These are phyloP conservation scores for Aphelenchoides bicaudatus DNA, from an alignment of 2,888 invertebrate species.

Conservation along the genomic window DNA sequence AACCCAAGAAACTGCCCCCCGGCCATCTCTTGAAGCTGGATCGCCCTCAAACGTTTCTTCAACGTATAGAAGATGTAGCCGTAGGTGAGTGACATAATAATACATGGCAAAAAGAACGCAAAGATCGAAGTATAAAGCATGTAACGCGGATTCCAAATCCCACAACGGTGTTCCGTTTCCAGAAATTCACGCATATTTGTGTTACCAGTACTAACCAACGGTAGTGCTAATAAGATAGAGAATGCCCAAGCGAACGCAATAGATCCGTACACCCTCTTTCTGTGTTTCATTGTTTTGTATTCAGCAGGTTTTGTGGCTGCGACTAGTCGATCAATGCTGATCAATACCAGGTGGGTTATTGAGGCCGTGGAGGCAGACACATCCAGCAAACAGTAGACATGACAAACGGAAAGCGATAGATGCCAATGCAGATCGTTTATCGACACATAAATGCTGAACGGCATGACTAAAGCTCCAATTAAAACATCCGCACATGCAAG, in stretches of 20 bases:
- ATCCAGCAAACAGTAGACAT: constrained; percentile 57
- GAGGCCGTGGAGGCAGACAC: constrained; percentile 59
- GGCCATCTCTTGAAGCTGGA: constrained; percentile 59
- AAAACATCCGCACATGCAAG: constrained; percentile 58
- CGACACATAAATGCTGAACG: constrained; percentile 59
- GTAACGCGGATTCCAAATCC: constrained; percentile 56
- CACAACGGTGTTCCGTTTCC: constrained; percentile 54
- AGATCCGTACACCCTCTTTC: constrained; percentile 53
- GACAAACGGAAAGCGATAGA: constrained; percentile 51
- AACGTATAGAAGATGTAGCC: constrained; percentile 61
- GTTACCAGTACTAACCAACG: constrained; percentile 55
- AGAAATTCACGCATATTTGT: constrained; percentile 44
- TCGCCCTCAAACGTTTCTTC: constrained; percentile 57
- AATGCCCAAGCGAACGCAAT: constrained; percentile 58
- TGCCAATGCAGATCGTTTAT: constrained; percentile 59
- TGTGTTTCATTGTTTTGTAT: constrained; percentile 59
- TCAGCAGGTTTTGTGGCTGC: constrained; percentile 60
- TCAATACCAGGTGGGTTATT: constrained; percentile 59
- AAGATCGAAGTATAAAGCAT: constrained; percentile 59
- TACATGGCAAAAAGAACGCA: constrained; percentile 64
- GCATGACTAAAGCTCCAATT: constrained; percentile 57
- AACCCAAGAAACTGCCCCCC: constrained; percentile 59
- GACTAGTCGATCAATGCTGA: constrained; percentile 59
- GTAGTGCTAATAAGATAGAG: constrained; percentile 53
- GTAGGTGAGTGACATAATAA: constrained; percentile 65